Base-by-base conservation (phyloP, 2,797 vertebrate genomes). In the Manis pentadactyla region DNA sequence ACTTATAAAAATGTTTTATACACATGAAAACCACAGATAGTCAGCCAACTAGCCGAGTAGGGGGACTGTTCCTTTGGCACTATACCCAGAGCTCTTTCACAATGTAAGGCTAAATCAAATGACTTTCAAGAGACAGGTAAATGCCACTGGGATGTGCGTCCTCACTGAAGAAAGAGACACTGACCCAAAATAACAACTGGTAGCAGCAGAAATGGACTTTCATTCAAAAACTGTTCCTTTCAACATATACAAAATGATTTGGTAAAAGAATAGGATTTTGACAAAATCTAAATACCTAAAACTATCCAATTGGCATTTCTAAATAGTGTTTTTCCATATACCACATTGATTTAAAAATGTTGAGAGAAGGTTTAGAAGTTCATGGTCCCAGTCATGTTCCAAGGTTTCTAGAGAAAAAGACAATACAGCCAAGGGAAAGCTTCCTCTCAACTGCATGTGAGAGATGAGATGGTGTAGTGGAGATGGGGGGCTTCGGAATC, bases 1-100 rank as follows among this genome's bases (percentile, higher is more conserved):
- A 89, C 78, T 89, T 91, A 79, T 7, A 95, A 91, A 94, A 93
- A 88, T 69, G 69, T 57, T 91, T 78, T 69, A 69, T 18, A 74
- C 39, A 37, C 39, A 82, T 31, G 66, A 86, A 46, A 69, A 75
- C 71, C 71, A 75, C 42, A 82, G 57, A 90, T 78, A 66, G 82
- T 66, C 87, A 87, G 74, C 68, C 90, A 96, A 9, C 69, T 87
- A 79, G 87, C 49, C 39, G 27, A 21, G 49, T 15, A 64, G 46
- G 29, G 42, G 57, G 18, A 66, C 18, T 51, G 53, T 46, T 75
- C 27, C 49, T 39, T 94, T 42, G 19, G n/a, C 55, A 90, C 29
- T 69, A 25, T 27, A 66, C 51, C 12, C 73, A 92, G 57, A 92
- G 66, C 42, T 73, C 1, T 71, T 17, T 53, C 83, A 37, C 55